Evolutionary conservation across 1,140 invertebrate species (phyloP).

Genomic region (Oryctes rhinoceros): DNA sequence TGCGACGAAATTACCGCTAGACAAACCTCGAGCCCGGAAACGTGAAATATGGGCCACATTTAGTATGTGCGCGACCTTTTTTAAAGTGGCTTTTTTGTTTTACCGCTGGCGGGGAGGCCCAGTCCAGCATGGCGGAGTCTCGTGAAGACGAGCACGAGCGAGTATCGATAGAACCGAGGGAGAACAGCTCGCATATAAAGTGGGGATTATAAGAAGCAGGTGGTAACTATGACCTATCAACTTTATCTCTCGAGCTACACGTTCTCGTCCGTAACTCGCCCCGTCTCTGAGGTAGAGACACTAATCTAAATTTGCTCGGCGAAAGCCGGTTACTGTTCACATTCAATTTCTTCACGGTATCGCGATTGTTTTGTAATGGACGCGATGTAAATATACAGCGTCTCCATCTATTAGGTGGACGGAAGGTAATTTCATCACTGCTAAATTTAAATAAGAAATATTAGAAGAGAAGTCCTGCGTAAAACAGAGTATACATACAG

Average conservation of each 20-base stretch:
- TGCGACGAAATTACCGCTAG: slow-evolving; percentile 37
- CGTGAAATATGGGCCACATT: slow-evolving; percentile 17
- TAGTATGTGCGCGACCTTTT: slow-evolving; percentile 11
- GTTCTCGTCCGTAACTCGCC: not conserved
- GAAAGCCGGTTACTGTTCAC: not conserved
- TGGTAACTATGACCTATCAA: slow-evolving; percentile 34
- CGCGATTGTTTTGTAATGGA: too few species aligned
- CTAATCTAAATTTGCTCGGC: slow-evolving; percentile 25
- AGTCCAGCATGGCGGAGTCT: not conserved
- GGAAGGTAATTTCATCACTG: too few species aligned
- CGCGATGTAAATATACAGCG: too few species aligned
- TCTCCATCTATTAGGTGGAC: too few species aligned
- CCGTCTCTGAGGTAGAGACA: not conserved
- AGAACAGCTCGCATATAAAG: slow-evolving; percentile 15
- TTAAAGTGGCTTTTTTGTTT: not conserved
- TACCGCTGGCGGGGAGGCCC: not conserved
- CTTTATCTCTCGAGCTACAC: slow-evolving; percentile 1
- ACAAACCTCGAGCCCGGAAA: not conserved
- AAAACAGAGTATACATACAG: too few species aligned
- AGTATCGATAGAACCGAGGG: too few species aligned
- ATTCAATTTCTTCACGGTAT: too few species aligned
- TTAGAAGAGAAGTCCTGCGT: too few species aligned
- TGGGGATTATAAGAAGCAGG: slow-evolving; percentile 29
- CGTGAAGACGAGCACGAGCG: not conserved
- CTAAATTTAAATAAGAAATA: too few species aligned